Conservation (phyloP, 2,797 vertebrate genomes). For the Antrozous pallidus region DNA sequence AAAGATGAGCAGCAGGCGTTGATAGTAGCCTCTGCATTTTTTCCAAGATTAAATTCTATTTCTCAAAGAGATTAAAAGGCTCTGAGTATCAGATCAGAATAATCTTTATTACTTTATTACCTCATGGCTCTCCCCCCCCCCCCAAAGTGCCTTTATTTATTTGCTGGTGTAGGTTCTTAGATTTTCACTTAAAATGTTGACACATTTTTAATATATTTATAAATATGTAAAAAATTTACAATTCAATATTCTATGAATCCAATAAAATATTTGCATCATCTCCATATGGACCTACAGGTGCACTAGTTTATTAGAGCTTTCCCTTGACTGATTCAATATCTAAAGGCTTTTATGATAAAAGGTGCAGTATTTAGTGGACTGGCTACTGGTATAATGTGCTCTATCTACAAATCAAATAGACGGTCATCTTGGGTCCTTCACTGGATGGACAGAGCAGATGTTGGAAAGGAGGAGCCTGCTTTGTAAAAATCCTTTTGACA, state of each 20-base stretch:
- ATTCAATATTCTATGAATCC: slow-evolving; percentile 32
- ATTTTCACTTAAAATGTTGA: slow-evolving; percentile 15
- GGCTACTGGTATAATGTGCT: slow-evolving; percentile 49
- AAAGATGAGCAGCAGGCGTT: slow-evolving; percentile 50
- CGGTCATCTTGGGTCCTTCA: slow-evolving; percentile 38
- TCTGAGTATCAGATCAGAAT: slow-evolving; percentile 48
- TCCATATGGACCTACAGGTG: background rate
- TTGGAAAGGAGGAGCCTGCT: slow-evolving; percentile 71
- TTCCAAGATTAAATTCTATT: slow-evolving; percentile 66
- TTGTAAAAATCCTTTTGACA: slow-evolving; percentile 76
- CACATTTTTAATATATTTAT: slow-evolving; percentile 13
- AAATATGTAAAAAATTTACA: background rate
- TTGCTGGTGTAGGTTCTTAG: background rate
- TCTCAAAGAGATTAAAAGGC: slow-evolving; percentile 68
- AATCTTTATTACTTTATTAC: background rate
- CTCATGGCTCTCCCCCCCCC: background rate
- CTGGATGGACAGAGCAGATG: slow-evolving; percentile 69
- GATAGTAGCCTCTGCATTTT: slow-evolving; percentile 60
- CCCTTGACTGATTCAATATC: slow-evolving; percentile 22
- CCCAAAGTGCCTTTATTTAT: background rate
- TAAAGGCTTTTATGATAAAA: slow-evolving; percentile 58
- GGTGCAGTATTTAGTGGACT: background rate
- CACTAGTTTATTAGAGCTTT: slow-evolving; percentile 53
- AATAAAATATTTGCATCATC: slow-evolving; percentile 25
- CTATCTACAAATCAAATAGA: slow-evolving; percentile 45